Evolutionary conservation across 1,140 invertebrate genomes (phyloP), one percentile per base, ranked within the genome.

Genomic region (Aphelinus certus): DNA sequence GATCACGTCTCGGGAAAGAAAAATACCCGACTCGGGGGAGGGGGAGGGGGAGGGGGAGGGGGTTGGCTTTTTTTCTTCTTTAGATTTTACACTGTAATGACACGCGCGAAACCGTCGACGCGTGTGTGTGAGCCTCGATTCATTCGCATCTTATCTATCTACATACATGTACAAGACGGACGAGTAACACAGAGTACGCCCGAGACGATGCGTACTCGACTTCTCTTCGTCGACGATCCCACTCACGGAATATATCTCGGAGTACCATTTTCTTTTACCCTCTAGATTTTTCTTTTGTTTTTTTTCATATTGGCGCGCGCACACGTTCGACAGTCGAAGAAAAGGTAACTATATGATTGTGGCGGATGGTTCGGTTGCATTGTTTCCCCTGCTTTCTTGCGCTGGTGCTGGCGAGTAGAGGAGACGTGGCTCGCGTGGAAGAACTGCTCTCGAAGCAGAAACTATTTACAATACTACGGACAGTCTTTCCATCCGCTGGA

Each of bases 81-180:
- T 9, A 3, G 43, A 4, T 71, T 53, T 64, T 64, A 72, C 61
- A 64, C 1, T 42, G 9, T 72, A 9, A 58, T 61, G 68, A 58
- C 53, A 69, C 47, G 64, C 73, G 65, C 73, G 65, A 69, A 26
- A 57, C 6, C 47, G 45, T 57, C 4, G 57, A 64, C 49, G 49
- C 26, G 26, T 26, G 26, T 26, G 26, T n/a, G 51, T 62, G 58
- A 70, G 60, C 68, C 61, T 75, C 62, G 60, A 65, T 46, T 64
- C 73, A 51, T 64, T 64, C 51, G 64, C 66, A 65, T 60, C 48
- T 71, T 68, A 80, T 81, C 81, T 84, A 86, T 85, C 83, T 86
- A 86, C 84, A 86, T 85, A 85, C 85, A 79, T 85, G 83, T 83
- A 85, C 78, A 81, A 65, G 64, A 61, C 66, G 80, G 79, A 80